Conservation (phyloP, 2,113 vertebrate species). For the Uria aalge region DNA sequence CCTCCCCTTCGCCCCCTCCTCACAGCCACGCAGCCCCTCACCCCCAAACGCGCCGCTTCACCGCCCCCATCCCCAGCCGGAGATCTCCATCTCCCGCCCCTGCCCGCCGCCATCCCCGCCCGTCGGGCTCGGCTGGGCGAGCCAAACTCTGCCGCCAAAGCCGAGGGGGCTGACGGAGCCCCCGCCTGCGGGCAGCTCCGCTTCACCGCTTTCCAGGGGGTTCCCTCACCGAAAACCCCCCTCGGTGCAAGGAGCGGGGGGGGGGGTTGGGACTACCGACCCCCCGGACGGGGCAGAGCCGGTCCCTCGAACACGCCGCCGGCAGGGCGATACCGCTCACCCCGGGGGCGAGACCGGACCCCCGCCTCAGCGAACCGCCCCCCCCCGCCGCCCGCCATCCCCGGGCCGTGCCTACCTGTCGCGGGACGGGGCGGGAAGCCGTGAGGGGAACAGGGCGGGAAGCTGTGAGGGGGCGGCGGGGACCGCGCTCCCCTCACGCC, state of each 20-base stretch:
- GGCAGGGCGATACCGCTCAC: neutral
- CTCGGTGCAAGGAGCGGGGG: neutral
- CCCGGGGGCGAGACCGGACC: neutral
- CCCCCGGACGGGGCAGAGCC: neutral
- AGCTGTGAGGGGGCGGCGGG: neutral
- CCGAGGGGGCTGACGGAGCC: neutral
- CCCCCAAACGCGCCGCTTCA: neutral
- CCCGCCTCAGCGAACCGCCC: neutral
- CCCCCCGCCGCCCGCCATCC: neutral
- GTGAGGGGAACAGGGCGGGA: neutral
- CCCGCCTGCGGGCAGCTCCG: neutral
- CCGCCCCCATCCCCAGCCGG: neutral
- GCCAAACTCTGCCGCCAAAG: neutral
- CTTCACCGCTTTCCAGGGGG: neutral
- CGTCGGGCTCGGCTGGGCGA: neutral
- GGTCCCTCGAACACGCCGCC: too few species aligned
- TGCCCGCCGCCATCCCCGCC: neutral
- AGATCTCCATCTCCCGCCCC: neutral
- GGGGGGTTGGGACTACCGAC: neutral
- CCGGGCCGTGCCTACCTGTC: neutral
- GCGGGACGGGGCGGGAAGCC: neutral
- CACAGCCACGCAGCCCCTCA: fast-evolving
- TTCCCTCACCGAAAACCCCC: neutral
- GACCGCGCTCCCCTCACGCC: neutral
- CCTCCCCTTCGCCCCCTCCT: neutral